Evolutionary conservation across 2,113 vertebrate species (phyloP), one percentile per base, ranked within the genome.

Genomic region (Steatornis caripensis): DNA sequence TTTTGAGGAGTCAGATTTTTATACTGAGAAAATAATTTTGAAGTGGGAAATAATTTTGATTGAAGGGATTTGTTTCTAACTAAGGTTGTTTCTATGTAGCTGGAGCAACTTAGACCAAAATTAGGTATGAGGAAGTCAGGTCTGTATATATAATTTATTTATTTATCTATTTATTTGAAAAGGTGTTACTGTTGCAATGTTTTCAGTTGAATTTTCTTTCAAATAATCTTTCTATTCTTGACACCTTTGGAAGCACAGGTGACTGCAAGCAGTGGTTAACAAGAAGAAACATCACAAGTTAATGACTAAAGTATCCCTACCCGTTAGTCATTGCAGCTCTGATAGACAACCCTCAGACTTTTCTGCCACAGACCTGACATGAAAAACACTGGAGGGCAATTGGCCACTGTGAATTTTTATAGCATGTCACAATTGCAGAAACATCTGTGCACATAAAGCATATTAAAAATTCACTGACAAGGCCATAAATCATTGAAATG

Each of bases 401-500:
- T 96, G 89, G 57, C 72, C 70, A 83, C 27, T 92, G 61, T n/a
- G 76, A 57, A 84, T 95, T 95, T 96, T 84, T 72, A 89, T 61
- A 89, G 69, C 54, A 15, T 14, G 75, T 93, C 83, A 93, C 53
- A 77, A 90, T n/a, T 91, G 68, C 65, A 93, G 79, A 96, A 97
- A 94, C 68, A 97, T 70, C 54, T 95, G 65, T 79, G 83, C 76
- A 74, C 87, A 53, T 20, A 90, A 81, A 92, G 51, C 61, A 77
- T 43, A 91, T 95, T 90, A 80, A 95, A 95, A 66, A 93, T 71
- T 72, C 5, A 0, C 84, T 96, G 80, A 94, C 86, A 97, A 90
- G 61, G 87, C n/a, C 60, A 90, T 96, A 95, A 98, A 97, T 98
- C 88, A 95, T 46, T 80, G 87, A 43, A 91, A 90, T 48, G 12